Evolutionary conservation across 2,797 vertebrate genomes (phyloP).

Genomic region (Spinus pinus): DNA sequence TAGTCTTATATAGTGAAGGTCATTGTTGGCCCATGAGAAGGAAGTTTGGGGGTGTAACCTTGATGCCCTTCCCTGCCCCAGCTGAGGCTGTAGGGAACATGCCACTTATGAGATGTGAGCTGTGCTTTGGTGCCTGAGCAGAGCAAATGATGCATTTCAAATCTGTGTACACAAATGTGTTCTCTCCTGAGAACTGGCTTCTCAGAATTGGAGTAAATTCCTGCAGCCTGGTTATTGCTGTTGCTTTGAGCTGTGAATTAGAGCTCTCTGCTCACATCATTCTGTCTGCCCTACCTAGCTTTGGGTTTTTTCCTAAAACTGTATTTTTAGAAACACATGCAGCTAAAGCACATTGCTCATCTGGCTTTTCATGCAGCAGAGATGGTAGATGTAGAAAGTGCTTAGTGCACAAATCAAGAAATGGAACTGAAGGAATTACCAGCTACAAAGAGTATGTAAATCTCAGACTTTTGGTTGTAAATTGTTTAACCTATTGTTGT

Average conservation of each 20-base stretch:
- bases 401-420: background rate
- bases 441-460: background rate
- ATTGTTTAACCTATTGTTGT: background rate
- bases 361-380: background rate
- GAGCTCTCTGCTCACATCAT: background rate
- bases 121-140: background rate
- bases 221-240: background rate
- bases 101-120: background rate
- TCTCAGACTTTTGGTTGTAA: background rate
- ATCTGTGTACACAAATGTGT: background rate
- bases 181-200: background rate
- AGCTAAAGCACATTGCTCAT: background rate
- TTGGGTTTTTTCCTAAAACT: background rate
- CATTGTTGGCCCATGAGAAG: background rate
- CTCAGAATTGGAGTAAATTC: background rate
- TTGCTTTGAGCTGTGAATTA: background rate
- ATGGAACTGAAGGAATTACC: background rate
- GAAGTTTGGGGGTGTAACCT: background rate
- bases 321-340: background rate
- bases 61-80: background rate
- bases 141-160: background rate
- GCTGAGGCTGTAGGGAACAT: background rate
- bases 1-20: background rate
- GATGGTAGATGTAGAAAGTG: background rate
- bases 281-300: background rate